These are phyloP conservation scores for Morone chrysops DNA, from an alignment of 2,113 vertebrate genomes.

Conservation along the genomic window DNA sequence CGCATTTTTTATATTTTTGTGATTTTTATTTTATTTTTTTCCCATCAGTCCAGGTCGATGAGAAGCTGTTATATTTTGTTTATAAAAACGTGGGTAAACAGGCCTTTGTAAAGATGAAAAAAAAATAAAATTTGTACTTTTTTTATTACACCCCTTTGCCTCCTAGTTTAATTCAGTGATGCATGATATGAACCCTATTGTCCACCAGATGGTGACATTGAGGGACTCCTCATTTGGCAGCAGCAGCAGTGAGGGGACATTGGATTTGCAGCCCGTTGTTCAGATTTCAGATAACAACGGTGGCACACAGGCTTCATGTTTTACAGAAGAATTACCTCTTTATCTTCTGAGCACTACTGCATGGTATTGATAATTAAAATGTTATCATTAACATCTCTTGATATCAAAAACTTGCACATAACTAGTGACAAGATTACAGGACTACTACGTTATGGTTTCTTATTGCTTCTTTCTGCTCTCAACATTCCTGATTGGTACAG, in stretches of 20 bases:
- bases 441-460: neutral
- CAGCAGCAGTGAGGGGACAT: neutral
- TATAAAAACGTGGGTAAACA: conserved; percentile 86
- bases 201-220: conserved; percentile 58
- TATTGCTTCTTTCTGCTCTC: conserved; percentile 11
- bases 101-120: conserved; percentile 93
- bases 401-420: neutral
- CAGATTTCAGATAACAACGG: conserved; percentile 12
- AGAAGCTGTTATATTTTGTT: conserved; percentile 99
- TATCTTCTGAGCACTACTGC: neutral
- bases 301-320: conserved; percentile 10
- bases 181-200: neutral
- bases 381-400: neutral
- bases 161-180: neutral
- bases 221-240: neutral
- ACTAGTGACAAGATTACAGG: neutral
- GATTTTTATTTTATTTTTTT: conserved; percentile 67
- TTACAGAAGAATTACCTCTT: neutral
- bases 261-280: neutral
- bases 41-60: conserved; percentile 89
- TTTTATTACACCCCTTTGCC: conserved; percentile 84
- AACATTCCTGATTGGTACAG: conserved; percentile 45
- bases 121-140: conserved; percentile 98
- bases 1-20: conserved; percentile 57
- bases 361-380: neutral